phyloP scores from a whole-genome alignment of 2,113 vertebrate genomes.

The Sterna hirundo region DNA sequence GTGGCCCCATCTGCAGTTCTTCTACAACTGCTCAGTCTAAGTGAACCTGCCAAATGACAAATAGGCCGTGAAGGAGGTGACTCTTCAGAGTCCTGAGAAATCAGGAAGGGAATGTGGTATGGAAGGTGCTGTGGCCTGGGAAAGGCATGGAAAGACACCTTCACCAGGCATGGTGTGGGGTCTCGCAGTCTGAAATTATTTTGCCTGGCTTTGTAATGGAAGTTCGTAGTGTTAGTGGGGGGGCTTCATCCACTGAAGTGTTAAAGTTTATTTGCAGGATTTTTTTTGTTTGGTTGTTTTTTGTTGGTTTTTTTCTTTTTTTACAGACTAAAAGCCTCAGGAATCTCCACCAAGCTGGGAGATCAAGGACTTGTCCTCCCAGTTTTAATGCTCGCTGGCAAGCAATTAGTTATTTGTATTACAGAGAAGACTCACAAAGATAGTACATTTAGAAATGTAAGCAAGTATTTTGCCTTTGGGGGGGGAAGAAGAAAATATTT shows the following conservation, averaged over 20 bases:
- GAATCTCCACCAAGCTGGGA: slow-evolving; percentile 19
- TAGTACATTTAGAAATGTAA: background rate
- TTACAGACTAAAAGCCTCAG: background rate
- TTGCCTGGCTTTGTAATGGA: background rate
- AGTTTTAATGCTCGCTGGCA: background rate
- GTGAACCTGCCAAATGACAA: background rate
- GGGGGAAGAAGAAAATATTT: background rate
- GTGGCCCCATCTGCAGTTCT: background rate
- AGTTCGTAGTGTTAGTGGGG: accelerated
- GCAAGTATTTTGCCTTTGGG: slow-evolving; percentile 4
- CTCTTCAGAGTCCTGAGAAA: background rate
- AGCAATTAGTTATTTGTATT: slow-evolving; percentile 52
- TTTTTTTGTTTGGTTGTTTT: no score
- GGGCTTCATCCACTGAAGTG: background rate
- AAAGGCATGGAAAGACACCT: background rate
- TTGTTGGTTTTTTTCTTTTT: background rate
- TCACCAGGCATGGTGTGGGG: background rate
- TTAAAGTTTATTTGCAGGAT: background rate
- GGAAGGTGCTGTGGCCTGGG: background rate
- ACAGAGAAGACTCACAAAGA: slow-evolving; percentile 20
- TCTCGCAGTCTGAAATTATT: background rate
- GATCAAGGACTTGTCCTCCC: slow-evolving; percentile 43
- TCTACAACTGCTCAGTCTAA: background rate
- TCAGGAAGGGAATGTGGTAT: background rate
- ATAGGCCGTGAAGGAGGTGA: background rate